A percentile compares a stretch with the other conserved stretches of the same genome.
These are phyloP conservation scores for Crotalus tigris DNA, from an alignment of 2,113 vertebrate genomes.

Conservation along the genomic window DNA sequence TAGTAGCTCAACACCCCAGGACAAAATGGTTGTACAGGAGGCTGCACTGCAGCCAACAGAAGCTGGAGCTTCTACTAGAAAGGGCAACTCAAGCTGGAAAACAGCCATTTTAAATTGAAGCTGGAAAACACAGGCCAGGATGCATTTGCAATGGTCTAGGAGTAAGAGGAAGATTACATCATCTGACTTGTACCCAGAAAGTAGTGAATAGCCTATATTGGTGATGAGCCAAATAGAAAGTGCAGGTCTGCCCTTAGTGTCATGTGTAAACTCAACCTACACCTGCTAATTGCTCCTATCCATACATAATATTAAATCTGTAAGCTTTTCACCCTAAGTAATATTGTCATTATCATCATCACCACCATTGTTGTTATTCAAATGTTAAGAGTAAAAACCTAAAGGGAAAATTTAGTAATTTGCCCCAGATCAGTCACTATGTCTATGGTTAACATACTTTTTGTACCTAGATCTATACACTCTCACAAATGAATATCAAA, in stretches of 20 bases:
- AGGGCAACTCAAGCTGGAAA: background rate
- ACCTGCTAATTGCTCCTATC: background rate
- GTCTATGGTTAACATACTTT: background rate
- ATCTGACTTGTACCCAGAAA: background rate
- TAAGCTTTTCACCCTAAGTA: background rate
- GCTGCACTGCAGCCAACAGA: background rate
- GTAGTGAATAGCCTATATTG: background rate
- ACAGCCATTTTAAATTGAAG: background rate
- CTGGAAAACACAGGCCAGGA: background rate
- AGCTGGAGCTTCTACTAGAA: background rate
- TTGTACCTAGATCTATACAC: background rate
- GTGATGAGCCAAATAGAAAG: background rate
- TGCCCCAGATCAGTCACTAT: background rate
- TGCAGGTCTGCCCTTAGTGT: background rate
- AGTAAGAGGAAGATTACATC: background rate
- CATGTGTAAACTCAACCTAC: background rate
- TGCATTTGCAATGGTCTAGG: background rate
- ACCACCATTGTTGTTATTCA: background rate
- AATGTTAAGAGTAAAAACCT: background rate
- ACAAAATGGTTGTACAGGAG: background rate
- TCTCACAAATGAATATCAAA: background rate
- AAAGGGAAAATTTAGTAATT: background rate
- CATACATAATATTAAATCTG: background rate
- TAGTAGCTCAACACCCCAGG: background rate
- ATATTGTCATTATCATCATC: background rate